These are phyloP conservation scores for Psittacula echo DNA, from an alignment of 2,797 vertebrate genomes.

Conservation along the genomic window DNA sequence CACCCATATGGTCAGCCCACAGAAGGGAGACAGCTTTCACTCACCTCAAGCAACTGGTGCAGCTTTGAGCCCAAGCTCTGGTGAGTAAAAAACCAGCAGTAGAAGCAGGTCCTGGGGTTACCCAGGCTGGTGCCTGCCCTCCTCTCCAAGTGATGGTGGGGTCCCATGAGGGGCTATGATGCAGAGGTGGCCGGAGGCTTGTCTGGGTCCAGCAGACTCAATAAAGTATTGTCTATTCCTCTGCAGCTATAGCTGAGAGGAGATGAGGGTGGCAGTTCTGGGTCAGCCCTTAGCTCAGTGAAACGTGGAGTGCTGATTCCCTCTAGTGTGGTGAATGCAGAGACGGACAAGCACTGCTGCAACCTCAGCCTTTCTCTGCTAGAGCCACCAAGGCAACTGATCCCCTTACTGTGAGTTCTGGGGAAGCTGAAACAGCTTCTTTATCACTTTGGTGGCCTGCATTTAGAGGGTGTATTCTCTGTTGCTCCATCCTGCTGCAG, in stretches of 20 bases:
- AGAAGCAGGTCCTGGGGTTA: background rate
- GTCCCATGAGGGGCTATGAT: rapidly evolving
- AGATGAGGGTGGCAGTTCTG: rapidly evolving
- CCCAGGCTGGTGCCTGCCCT: background rate
- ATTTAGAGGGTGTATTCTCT: rapidly evolving
- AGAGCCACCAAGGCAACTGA: rapidly evolving
- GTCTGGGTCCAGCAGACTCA: background rate
- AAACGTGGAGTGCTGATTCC: slow-evolving; percentile 48
- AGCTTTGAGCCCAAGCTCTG: background rate
- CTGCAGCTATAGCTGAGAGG: background rate
- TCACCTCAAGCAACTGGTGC: background rate
- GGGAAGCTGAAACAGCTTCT: background rate
- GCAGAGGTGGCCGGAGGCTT: background rate
- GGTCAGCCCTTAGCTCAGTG: background rate
- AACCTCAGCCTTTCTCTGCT: rapidly evolving
- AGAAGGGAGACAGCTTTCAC: rapidly evolving
- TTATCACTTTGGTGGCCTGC: rapidly evolving
- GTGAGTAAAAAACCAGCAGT: background rate
- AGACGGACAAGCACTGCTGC: background rate
- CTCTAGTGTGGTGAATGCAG: slow-evolving; percentile 44
- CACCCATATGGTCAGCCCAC: background rate
- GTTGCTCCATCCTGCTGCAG: background rate
- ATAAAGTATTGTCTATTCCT: background rate
- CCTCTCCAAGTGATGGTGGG: rapidly evolving
- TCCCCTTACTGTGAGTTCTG: background rate